These are phyloP conservation scores for Piaya cayana DNA, from an alignment of 2,113 vertebrate genomes.

Conservation along the genomic window DNA sequence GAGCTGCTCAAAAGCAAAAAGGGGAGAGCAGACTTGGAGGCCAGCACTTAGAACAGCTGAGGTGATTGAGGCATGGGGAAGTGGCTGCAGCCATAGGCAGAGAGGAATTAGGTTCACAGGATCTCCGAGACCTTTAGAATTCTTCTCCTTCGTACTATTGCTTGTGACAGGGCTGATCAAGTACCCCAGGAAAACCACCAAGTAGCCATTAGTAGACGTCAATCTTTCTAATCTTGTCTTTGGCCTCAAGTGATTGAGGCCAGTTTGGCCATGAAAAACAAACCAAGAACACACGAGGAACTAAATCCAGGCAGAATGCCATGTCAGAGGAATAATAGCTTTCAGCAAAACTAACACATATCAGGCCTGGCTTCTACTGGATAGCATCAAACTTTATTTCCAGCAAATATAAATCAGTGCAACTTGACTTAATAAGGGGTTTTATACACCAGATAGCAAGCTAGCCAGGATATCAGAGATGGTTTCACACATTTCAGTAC, in stretches of 20 bases:
- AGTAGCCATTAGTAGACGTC: constrained; percentile 4
- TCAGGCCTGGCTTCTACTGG: background rate
- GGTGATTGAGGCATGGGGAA: background rate
- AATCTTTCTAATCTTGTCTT: constrained; percentile 23
- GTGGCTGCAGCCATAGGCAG: background rate
- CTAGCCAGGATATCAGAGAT: background rate
- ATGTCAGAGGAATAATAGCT: constrained; percentile 25
- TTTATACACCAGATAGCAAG: background rate
- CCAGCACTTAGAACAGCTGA: background rate
- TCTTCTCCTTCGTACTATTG: background rate
- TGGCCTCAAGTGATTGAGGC: background rate
- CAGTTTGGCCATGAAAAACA: background rate
- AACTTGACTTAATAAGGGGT: background rate
- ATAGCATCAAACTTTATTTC: background rate
- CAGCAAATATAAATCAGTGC: constrained; percentile 16
- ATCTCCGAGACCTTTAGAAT: background rate
- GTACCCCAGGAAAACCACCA: background rate
- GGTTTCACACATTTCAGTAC: background rate
- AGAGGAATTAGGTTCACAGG: background rate
- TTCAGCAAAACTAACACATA: background rate
- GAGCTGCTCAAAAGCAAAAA: background rate
- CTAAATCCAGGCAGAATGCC: background rate
- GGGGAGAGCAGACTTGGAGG: background rate
- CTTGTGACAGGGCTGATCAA: constrained; percentile 17
- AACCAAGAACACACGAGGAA: constrained; percentile 37